phyloP scores from a whole-genome alignment of 2,113 vertebrate genomes.

The Odontesthes bonariensis region DNA sequence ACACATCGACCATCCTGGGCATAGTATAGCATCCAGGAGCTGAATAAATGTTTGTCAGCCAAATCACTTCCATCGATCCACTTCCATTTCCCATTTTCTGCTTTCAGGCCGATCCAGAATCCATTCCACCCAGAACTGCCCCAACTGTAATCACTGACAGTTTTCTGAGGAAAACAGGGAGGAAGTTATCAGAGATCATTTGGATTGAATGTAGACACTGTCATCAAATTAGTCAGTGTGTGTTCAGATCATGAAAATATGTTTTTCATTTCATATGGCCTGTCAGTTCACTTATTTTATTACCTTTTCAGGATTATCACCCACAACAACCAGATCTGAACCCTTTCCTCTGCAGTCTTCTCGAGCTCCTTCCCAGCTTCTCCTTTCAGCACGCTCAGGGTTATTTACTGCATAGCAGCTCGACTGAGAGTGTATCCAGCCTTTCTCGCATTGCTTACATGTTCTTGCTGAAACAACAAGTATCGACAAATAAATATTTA shows the following conservation, averaged over 20 bases:
- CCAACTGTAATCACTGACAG: too few species aligned
- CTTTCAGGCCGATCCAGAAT: conserved; percentile 56
- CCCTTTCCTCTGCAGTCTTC: not conserved
- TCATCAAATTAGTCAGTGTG: not conserved
- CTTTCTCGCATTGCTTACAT: not conserved
- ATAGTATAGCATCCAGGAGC: not conserved
- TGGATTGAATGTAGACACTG: not conserved
- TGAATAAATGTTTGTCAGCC: not conserved
- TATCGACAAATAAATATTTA: not conserved
- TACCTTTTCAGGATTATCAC: conserved; percentile 18
- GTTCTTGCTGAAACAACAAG: not conserved
- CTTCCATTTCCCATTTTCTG: conserved; percentile 26
- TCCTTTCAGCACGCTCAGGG: accelerated
- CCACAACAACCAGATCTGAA: conserved; percentile 24
- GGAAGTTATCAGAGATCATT: not conserved
- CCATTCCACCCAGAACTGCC: too few species aligned
- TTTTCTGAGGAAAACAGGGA: conserved; percentile 20
- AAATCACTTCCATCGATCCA: conserved; percentile 38
- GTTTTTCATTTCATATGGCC: not conserved
- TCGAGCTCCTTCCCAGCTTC: conserved; percentile 27
- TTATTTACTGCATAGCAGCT: not conserved
- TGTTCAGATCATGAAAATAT: not conserved
- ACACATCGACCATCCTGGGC: not conserved
- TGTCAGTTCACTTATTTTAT: not conserved
- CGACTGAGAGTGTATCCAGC: accelerated